Evolutionary conservation across 2,797 vertebrate species (phyloP).

Genomic region (Parambassis ranga): DNA sequence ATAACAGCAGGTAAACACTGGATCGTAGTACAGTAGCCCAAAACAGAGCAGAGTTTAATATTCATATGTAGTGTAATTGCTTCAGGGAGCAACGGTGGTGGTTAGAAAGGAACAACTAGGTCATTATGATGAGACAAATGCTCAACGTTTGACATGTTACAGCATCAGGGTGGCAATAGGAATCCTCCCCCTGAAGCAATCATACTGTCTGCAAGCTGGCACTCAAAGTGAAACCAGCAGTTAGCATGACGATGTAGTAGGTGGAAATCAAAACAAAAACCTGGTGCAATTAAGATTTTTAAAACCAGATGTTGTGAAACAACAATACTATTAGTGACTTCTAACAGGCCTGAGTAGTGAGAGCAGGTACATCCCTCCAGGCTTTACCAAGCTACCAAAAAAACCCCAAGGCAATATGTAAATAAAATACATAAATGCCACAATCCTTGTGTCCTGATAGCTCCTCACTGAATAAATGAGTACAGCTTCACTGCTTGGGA

Average conservation of each 20-base stretch:
- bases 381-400: not conserved
- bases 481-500: not conserved
- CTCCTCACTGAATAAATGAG: no score
- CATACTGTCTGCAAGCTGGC: not conserved
- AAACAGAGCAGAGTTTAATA: slow-evolving; percentile 8
- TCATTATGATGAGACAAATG: not conserved
- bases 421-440: not conserved
- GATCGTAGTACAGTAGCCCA: slow-evolving; percentile 1
- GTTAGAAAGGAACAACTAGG: slow-evolving; percentile 1
- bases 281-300: no score
- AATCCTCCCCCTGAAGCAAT: not conserved
- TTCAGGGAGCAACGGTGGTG: slow-evolving; percentile 15
- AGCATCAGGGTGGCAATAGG: not conserved
- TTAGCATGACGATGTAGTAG: not conserved
- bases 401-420: not conserved
- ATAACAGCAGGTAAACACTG: slow-evolving; percentile 50
- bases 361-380: no score
- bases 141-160: slow-evolving; percentile 9
- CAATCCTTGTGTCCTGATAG: not conserved
- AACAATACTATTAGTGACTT: no score
- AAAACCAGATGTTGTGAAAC: no score
- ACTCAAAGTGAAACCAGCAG: not conserved
- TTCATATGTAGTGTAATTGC: slow-evolving; percentile 17
- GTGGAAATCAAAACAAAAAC: not conserved
- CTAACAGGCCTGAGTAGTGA: no score